Base-by-base conservation (phyloP, 2,888 invertebrate species). In the Pristionchus entomophagus region DNA sequence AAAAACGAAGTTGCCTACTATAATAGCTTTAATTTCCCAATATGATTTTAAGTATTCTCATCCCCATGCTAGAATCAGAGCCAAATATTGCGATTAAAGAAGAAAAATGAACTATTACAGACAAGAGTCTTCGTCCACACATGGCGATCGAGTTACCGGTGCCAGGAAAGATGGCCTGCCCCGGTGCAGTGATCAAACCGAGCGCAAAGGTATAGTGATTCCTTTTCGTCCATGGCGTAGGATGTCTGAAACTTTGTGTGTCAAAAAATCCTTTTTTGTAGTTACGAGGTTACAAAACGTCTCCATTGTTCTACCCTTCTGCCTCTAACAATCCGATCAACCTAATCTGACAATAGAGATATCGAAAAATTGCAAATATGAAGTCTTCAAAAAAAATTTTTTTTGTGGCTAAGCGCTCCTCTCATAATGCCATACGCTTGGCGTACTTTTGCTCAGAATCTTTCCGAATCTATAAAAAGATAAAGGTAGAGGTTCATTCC, bases 91-190 rank as follows among this genome's bases (percentile, higher is more conserved):
- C 22, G 3, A 22, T 51, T 22, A 22, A 22, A 17, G 19, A 51
- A 2, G 3, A 17, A 51, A 51, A 51, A 22, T 3, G n/a, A n/a
- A 38, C n/a, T 8, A 4, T 62, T 69, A 10, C 41, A 45, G 45
- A 77, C 8, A 41, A 5, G 10, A 8, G 19, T n/a, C 17, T 45
- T 22, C 45, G 77, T n/a, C 77, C 77, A 8, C 41, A 38, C n/a
- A n/a, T 45, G 26, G 14, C 77, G 10, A 12, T 77, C 1, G 45
- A 38, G 14, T 14, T 41, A 8, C 41, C 41, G n/a, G n/a, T 77
- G 1, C 77, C 77, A 12, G 77, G 77, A 12, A 77, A 77, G 77
- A 77, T 77, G 77, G 45, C 17, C 45, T 77, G 77, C 17, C 41
- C 41, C 2, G 41, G 41, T 22, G 22, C 45, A n/a, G 22, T n/a